phyloP scores from a whole-genome alignment of 1,140 invertebrate genomes.

The Alviniconcha marisindica region DNA sequence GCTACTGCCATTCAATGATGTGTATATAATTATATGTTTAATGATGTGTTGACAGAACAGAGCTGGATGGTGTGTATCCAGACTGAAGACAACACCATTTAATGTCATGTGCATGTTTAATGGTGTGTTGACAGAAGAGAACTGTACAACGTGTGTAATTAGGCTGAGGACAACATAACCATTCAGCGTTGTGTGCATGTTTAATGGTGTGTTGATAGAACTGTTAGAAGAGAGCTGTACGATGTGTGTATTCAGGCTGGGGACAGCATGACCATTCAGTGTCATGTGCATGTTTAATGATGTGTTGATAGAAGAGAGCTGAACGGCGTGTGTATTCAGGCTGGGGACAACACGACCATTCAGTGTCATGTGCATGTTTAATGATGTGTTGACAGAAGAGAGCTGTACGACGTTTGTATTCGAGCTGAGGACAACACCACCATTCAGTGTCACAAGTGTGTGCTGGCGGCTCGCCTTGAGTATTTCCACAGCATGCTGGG shows the following conservation, averaged over 20 bases:
- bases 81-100: slow-evolving; percentile 79
- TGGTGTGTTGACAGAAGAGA: no score
- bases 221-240: no score
- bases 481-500: slow-evolving; percentile 87
- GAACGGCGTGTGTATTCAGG: slow-evolving; percentile 77
- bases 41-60: slow-evolving; percentile 68
- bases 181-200: no score
- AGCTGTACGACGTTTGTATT: slow-evolving; percentile 79
- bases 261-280: no score
- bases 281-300: no score
- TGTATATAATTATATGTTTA: no score
- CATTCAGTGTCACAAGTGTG: slow-evolving; percentile 85
- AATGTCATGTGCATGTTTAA: slow-evolving; percentile 87
- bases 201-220: no score
- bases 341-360: slow-evolving; percentile 79
- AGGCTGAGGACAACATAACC: no score
- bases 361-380: slow-evolving; percentile 86
- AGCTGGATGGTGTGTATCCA: slow-evolving; percentile 78
- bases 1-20: slow-evolving; percentile 81
- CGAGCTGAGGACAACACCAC: slow-evolving; percentile 77
- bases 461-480: slow-evolving; percentile 83
- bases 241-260: no score
- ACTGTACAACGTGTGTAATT: no score
- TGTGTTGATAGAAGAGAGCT: no score
- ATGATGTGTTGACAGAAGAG: slow-evolving; percentile 68